Percentiles rank a stretch among this genome's conserved stretches.
Conservation (phyloP, 2,797 vertebrate species). For the Sphenopsis melanotis region DNA sequence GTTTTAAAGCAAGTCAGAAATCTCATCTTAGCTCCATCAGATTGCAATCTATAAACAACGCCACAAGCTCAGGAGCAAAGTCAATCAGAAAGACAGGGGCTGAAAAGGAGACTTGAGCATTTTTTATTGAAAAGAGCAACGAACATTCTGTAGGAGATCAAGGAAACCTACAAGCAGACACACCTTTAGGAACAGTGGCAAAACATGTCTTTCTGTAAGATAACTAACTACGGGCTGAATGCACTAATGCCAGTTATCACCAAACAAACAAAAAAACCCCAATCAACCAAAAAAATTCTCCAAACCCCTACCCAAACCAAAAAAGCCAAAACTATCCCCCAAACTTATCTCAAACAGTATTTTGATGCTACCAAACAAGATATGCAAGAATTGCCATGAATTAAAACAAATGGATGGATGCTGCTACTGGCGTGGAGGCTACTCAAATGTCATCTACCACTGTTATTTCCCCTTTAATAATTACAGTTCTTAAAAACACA, state of each 20-base stretch:
- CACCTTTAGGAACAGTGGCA: background rate
- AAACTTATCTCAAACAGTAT: background rate
- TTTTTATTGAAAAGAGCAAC: background rate
- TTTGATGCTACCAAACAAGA: background rate
- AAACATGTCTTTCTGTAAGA: background rate
- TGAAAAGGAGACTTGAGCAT: background rate
- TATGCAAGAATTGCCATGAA: background rate
- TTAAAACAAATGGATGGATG: background rate
- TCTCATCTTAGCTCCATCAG: background rate
- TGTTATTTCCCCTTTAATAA: background rate
- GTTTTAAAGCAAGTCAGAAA: background rate
- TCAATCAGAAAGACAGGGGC: background rate
- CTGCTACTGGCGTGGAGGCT: background rate
- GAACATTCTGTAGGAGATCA: background rate
- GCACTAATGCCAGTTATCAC: background rate
- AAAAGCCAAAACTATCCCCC: rapidly evolving
- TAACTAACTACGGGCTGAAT: background rate
- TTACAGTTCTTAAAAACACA: background rate
- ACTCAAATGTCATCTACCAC: background rate
- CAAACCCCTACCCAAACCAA: background rate
- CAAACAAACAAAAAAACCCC: background rate
- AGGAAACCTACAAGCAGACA: background rate
- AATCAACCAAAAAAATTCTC: background rate
- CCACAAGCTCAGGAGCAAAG: background rate
- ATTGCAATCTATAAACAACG: background rate